phyloP scores from a whole-genome alignment of 2,113 vertebrate species.

The Periophthalmus modestus region DNA sequence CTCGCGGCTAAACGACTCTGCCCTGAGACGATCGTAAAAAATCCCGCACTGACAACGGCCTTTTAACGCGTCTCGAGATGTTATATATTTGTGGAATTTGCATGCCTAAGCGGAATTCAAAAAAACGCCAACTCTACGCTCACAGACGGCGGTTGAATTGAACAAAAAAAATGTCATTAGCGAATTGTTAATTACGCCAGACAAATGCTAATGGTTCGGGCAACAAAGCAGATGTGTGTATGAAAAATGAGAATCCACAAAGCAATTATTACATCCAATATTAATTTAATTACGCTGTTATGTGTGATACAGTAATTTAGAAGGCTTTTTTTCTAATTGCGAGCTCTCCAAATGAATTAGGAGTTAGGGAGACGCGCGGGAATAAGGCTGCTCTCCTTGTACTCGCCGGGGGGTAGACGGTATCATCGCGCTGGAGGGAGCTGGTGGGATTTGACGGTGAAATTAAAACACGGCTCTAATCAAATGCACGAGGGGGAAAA shows the following conservation, averaged over 20 bases:
- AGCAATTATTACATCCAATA: slow-evolving; percentile 85
- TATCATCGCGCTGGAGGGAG: slow-evolving; percentile 61
- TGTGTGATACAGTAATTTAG: slow-evolving; percentile 77
- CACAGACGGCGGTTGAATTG: slow-evolving; percentile 68
- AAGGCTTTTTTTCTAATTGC: slow-evolving; percentile 72
- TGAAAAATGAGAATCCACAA: slow-evolving; percentile 84
- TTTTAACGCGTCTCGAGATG: slow-evolving; percentile 82
- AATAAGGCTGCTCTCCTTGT: slow-evolving; percentile 63
- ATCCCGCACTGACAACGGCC: slow-evolving; percentile 82
- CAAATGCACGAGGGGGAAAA: slow-evolving; percentile 45
- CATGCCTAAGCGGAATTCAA: slow-evolving; percentile 55
- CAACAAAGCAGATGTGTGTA: slow-evolving; percentile 85
- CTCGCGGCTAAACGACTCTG: slow-evolving; percentile 66
- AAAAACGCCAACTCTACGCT: slow-evolving; percentile 19
- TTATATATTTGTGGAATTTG: slow-evolving; percentile 65
- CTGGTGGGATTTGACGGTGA: slow-evolving; percentile 64
- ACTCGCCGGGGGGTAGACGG: slow-evolving; percentile 61
- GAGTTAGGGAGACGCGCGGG: slow-evolving; percentile 67
- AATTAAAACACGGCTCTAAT: slow-evolving; percentile 66
- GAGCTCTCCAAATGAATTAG: slow-evolving; percentile 77
- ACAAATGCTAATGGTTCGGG: slow-evolving; percentile 86
- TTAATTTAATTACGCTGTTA: slow-evolving; percentile 85
- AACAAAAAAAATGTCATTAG: slow-evolving; percentile 91
- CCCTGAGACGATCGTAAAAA: slow-evolving; percentile 87
- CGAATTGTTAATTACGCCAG: slow-evolving; percentile 89